Conservation (phyloP, 2,113 vertebrate species). For the Theristicus caerulescens region DNA sequence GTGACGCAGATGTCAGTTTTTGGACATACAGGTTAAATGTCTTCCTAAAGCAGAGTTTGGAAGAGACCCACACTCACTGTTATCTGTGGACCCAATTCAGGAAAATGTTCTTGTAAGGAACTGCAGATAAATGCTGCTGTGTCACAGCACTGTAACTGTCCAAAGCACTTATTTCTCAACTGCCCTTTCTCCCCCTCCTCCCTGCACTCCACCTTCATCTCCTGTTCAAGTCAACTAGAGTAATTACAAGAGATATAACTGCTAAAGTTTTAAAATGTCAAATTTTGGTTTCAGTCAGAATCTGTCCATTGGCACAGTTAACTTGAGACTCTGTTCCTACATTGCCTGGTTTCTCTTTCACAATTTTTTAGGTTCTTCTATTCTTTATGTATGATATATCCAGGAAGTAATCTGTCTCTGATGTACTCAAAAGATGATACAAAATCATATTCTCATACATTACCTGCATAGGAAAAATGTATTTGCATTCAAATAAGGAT, state of each 20-base stretch:
- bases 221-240: not conserved
- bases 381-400: not conserved
- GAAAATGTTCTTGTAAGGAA: not conserved
- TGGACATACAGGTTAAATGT: not conserved
- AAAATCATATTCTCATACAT: not conserved
- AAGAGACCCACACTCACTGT: not conserved
- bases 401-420: not conserved
- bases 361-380: not conserved
- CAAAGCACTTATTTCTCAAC: not conserved
- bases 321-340: not conserved
- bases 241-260: not conserved
- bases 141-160: not conserved
- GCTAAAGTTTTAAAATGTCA: not conserved
- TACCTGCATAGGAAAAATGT: not conserved
- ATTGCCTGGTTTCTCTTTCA: not conserved
- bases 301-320: not conserved
- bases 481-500: not conserved
- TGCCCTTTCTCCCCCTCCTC: not conserved
- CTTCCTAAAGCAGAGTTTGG: not conserved
- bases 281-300: not conserved
- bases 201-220: not conserved
- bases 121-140: not conserved
- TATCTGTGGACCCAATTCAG: not conserved
- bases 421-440: not conserved
- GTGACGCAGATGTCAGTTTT: not conserved